phyloP scores from a whole-genome alignment of 2,113 vertebrate species.

The Cariama cristata region DNA sequence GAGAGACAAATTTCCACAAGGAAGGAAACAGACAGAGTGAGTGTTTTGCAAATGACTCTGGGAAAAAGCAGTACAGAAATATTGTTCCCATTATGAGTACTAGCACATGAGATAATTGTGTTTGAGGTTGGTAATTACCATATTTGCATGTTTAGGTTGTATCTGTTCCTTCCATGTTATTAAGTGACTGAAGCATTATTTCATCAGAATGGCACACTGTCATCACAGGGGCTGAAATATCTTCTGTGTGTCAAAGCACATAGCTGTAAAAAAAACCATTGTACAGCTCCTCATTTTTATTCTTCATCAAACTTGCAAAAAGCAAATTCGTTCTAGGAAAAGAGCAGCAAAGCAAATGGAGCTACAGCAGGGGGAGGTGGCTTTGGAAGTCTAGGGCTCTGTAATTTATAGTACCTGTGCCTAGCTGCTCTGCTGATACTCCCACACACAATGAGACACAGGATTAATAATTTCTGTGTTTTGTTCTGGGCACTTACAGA shows the following conservation, averaged over 20 bases:
- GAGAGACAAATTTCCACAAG: conserved; percentile 47
- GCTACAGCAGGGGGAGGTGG: background rate
- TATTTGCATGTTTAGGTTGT: conserved; percentile 55
- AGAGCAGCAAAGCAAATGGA: background rate
- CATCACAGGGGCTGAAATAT: conserved; percentile 8
- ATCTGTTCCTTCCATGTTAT: conserved; percentile 32
- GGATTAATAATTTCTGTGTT: conserved; percentile 7
- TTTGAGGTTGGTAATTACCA: conserved; percentile 52
- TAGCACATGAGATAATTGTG: conserved; percentile 59
- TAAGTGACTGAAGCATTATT: conserved; percentile 41
- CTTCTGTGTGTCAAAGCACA: background rate
- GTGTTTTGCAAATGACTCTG: conserved; percentile 17
- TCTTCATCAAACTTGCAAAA: background rate
- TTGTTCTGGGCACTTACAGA: background rate
- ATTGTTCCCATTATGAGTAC: conserved; percentile 20
- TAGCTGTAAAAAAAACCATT: background rate
- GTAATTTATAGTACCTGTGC: background rate
- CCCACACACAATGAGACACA: background rate
- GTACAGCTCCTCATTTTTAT: background rate
- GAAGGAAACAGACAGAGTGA: background rate
- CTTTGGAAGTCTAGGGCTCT: background rate
- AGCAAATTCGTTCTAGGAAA: background rate
- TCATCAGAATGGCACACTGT: background rate
- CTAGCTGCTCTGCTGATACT: background rate
- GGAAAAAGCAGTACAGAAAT: conserved; percentile 1